Evolutionary conservation across 2,113 vertebrate species (phyloP).

Genomic region (Calidris pygmaea): DNA sequence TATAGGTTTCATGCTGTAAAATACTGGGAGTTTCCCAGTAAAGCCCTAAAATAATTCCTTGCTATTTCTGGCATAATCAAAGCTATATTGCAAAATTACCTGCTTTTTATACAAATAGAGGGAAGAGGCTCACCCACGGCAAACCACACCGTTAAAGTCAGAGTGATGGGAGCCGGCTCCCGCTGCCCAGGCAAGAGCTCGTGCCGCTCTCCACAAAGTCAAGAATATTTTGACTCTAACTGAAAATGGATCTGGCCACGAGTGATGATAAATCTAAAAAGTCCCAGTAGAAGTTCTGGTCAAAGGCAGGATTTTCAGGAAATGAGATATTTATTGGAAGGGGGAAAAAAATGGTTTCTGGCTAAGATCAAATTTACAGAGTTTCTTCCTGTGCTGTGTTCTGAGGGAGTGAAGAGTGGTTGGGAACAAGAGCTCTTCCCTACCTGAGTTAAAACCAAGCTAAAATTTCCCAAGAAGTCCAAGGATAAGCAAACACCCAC

Average conservation of each 20-base stretch:
- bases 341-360: not conserved
- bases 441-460: not conserved
- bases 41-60: not conserved
- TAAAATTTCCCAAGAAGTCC: not conserved
- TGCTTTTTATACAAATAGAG: not conserved
- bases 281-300: not conserved
- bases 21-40: not conserved
- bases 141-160: not conserved
- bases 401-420: not conserved
- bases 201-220: not conserved
- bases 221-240: not conserved
- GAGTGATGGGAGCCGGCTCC: not conserved
- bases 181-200: not conserved
- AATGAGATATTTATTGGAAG: constrained; percentile 33
- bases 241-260: not conserved
- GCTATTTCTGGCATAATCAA: not conserved
- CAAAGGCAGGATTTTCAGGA: constrained; percentile 29
- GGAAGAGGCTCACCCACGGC: not conserved
- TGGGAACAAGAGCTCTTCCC: not conserved
- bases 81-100: not conserved
- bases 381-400: constrained; percentile 23
- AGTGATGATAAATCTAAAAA: constrained; percentile 7
- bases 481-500: not conserved
- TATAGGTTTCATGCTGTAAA: rapidly evolving
- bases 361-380: constrained; percentile 18